Base-by-base conservation (phyloP, 2,797 vertebrate species). In the Leptodactylus fallax region DNA sequence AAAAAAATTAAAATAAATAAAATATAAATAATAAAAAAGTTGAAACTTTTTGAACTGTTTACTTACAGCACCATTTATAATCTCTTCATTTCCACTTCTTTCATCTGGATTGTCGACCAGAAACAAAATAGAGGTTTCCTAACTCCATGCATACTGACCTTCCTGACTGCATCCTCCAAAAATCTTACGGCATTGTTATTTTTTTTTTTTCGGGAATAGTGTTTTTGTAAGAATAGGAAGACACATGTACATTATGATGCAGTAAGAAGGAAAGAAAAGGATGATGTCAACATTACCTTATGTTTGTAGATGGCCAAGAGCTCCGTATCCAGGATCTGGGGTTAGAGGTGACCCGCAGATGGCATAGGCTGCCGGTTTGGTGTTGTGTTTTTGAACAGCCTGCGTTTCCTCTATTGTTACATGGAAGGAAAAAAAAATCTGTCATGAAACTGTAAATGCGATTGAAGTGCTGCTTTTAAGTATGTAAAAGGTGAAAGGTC, bases 321-420 rank as follows among this genome's bases (percentile, higher is more conserved):
- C 91, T 93, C 93, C 92, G 94, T 95, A 95, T 95, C 94, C 95
- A 96, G 96, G 95, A 96, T 95, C 94, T 94, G 92, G 88, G 90
- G 90, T 95, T 90, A 89, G 47, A 91, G 92, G 90, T 27, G 0
- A 84, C 88, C 86, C 91, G 90, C 90, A 91, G 90, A 91, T 90
- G 90, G 91, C 92, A 86, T 78, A 92, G 82, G 83, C 87, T 90
- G 89, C 91, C 91, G 85, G 83, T 85, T 86, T 83, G 87, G 83
- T 82, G 72, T 71, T 78, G 65, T 86, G 85, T 71, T 45, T 89
- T 86, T 78, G 23, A 86, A 86, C 84, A 79, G 80, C 69, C 89
- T 85, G 94, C 92, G 91, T 94, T 96, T 95, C 94, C 95, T 96
- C 94, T 95, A 94, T 92, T 90, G 23, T 85, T 91, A 86, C 90